A percentile compares a stretch with the other conserved stretches of the same genome.
Conservation (phyloP, 2,888 invertebrate genomes). For the Raillietiella orientalis region DNA sequence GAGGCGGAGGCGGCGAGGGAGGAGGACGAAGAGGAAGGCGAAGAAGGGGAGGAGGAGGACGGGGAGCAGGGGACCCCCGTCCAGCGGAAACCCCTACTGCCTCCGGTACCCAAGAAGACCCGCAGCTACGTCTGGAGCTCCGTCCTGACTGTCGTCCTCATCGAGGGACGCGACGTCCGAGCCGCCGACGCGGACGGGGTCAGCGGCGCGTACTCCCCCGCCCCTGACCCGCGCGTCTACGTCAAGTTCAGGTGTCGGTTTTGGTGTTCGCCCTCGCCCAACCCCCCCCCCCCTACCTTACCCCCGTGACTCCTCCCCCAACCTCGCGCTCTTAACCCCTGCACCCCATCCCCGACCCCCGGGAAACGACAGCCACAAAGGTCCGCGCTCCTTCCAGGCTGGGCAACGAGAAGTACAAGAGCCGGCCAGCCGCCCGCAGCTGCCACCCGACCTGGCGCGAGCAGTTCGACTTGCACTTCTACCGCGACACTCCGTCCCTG, state of each 20-base stretch:
- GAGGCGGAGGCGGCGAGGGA: constrained; percentile 4
- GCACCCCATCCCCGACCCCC: no score
- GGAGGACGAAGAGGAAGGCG: neutral
- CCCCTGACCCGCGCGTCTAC: no score
- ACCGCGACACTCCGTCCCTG: constrained; percentile 67
- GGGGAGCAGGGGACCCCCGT: neutral
- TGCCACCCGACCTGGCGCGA: constrained; percentile 76
- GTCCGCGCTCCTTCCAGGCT: constrained; percentile 21
- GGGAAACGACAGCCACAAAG: no score
- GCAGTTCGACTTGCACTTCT: constrained; percentile 84
- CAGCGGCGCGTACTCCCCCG: no score
- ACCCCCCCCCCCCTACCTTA: no score
- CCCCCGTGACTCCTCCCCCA: no score
- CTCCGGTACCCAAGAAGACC: constrained; percentile 4
- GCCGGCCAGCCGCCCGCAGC: constrained; percentile 39
- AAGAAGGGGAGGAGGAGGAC: neutral
- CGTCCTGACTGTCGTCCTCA: constrained; percentile 81
- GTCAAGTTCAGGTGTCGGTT: constrained; percentile 69
- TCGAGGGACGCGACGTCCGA: constrained; percentile 67
- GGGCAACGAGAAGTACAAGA: constrained; percentile 90
- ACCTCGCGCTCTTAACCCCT: no score
- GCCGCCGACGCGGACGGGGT: constrained; percentile 61
- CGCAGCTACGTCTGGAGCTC: constrained; percentile 89
- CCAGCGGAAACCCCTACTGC: constrained; percentile 2
- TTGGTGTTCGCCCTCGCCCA: no score